These are phyloP conservation scores for Typhlomys cinereus DNA, from an alignment of 2,113 vertebrate genomes.

Conservation along the genomic window DNA sequence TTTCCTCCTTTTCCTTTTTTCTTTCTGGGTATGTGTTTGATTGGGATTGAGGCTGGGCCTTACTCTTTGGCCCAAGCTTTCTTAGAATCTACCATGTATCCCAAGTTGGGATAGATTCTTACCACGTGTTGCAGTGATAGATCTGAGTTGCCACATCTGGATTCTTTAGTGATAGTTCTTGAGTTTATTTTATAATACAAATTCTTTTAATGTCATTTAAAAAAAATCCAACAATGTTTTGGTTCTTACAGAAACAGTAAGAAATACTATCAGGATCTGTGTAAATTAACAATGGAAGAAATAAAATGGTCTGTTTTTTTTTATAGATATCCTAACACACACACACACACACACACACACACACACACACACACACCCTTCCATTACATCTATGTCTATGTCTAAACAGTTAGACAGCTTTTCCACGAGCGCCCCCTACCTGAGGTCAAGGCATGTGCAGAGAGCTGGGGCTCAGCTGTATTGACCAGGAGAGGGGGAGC, in stretches of 20 bases:
- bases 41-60: too few species aligned
- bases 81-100: background rate
- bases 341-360: background rate
- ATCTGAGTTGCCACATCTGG: background rate
- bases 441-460: background rate
- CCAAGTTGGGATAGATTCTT: too few species aligned
- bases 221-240: background rate
- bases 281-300: conserved; percentile 8
- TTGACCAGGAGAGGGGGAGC: background rate
- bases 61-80: background rate
- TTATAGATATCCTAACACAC: too few species aligned
- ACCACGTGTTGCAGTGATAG: background rate
- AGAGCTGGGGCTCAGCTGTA: background rate
- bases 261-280: background rate
- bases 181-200: conserved; percentile 24
- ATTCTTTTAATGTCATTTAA: background rate
- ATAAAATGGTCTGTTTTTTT: too few species aligned
- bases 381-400: background rate
- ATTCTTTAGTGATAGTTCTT: background rate
- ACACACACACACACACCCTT: background rate
- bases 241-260: background rate
- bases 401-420: background rate
- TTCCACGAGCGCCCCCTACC: too few species aligned
- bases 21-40: background rate
- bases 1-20: background rate